phyloP scores from a whole-genome alignment of 1,140 invertebrate species.

The Cotesia vestalis region DNA sequence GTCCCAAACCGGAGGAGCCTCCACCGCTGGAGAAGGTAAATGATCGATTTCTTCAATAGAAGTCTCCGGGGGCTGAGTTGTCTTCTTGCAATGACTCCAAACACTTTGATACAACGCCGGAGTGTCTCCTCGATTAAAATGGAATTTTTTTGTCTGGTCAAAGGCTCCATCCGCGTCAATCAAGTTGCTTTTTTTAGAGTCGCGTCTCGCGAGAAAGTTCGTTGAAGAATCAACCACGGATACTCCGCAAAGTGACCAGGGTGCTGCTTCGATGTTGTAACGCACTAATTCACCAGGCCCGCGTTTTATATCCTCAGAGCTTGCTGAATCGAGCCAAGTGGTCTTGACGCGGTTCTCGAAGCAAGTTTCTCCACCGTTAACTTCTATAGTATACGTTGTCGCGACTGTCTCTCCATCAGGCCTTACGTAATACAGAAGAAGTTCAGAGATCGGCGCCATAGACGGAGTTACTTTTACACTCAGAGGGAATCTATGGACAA shows the following conservation, averaged over 20 bases:
- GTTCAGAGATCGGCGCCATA: constrained; percentile 77
- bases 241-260: constrained; percentile 69
- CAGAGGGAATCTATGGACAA: constrained; percentile 54
- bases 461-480: constrained; percentile 70
- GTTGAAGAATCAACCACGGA: constrained; percentile 71
- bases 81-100: constrained; percentile 55
- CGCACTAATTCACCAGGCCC: constrained; percentile 65
- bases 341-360: constrained; percentile 69
- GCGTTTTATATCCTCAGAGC: constrained; percentile 50
- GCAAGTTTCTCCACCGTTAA: constrained; percentile 64
- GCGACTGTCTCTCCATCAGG: constrained; percentile 77
- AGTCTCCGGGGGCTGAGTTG: constrained; percentile 33
- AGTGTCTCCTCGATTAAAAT: constrained; percentile 47
- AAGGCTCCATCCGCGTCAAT: constrained; percentile 55
- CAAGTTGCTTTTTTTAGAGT: constrained; percentile 41
- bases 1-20: constrained; percentile 42
- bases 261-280: constrained; percentile 65
- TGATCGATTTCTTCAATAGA: constrained; percentile 56
- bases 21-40: constrained; percentile 51
- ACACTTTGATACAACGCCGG: constrained; percentile 46
- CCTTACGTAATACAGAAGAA: constrained; percentile 81
- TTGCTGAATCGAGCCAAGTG: constrained; percentile 55
- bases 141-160: constrained; percentile 55
- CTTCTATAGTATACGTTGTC: constrained; percentile 63
- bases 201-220: constrained; percentile 58